Percentiles rank a stretch among this genome's conserved stretches.
Evolutionary conservation across 2,888 invertebrate species (phyloP).

Genomic region (Blastobasis lacticolella): DNA sequence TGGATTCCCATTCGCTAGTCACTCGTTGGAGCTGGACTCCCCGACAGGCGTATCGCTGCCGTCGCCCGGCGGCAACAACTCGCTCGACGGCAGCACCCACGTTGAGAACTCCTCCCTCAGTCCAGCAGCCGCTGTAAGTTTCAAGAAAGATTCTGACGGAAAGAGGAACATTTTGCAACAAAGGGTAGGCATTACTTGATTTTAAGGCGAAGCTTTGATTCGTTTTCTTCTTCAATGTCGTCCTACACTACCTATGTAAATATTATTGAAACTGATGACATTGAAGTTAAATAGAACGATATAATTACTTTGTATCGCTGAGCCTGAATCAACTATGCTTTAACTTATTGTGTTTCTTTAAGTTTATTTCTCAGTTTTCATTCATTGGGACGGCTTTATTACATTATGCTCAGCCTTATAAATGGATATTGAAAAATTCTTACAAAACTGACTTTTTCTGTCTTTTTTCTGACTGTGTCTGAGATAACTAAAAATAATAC

Average conservation of each 20-base stretch:
- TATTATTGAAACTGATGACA: slow-evolving; percentile 33
- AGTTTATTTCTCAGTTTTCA: slow-evolving; percentile 23
- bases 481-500: slow-evolving; percentile 5
- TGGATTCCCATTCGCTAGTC: slow-evolving; percentile 77
- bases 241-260: slow-evolving; percentile 16
- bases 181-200: slow-evolving; percentile 86
- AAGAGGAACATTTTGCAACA: slow-evolving; percentile 83
- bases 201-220: slow-evolving; percentile 73
- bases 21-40: slow-evolving; percentile 82
- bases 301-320: slow-evolving; percentile 53
- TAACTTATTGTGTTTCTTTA: slow-evolving; percentile 43
- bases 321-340: slow-evolving; percentile 74
- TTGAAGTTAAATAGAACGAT: slow-evolving; percentile 39
- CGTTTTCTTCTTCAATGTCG: slow-evolving; percentile 49
- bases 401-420: slow-evolving; percentile 49
- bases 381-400: slow-evolving; percentile 30
- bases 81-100: slow-evolving; percentile 77
- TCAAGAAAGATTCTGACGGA: slow-evolving; percentile 77
- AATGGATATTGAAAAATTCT: slow-evolving; percentile 14
- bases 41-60: slow-evolving; percentile 85
- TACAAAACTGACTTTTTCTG: no score
- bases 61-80: slow-evolving; percentile 84
- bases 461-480: no score
- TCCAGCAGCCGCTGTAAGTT: slow-evolving; percentile 81
- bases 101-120: slow-evolving; percentile 75